Base-by-base conservation (phyloP, 2,797 vertebrate genomes). In the Clarias fuscus region DNA sequence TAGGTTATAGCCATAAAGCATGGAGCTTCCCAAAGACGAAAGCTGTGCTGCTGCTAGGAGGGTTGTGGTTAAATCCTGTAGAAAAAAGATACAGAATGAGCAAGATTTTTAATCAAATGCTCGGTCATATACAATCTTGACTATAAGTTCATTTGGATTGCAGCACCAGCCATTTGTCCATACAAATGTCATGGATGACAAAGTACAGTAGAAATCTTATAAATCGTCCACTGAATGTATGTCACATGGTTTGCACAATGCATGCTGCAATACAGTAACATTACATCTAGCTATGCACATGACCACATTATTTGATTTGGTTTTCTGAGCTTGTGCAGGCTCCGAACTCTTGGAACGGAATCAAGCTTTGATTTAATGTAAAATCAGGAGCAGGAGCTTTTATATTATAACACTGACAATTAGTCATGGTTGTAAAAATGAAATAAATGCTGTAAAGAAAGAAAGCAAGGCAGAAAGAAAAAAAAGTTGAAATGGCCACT, bases 1-100 rank as follows among this genome's bases (percentile, higher is more conserved):
- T 90, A 98, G 90, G 86, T 98, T 98, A 94, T 95, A 98, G 88
- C 97, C 97, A 48, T 97, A 98, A 64, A 97, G 95, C 96, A 96
- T 95, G 75, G 97, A 98, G 89, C 97, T 97, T 85, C 97, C 97
- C 3, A 97, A 96, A 3, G 97, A 98, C 48, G 97, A 91, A 88
- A 98, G 93, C 24, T 97, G 87, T 3, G 97, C 94, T 78, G 95
- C 96, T 0, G 94, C 95, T 88, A 98, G 90, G 89, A 98, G 92
- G 4, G 96, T 90, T 62, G 91, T 93, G 0, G 96, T 97, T 64
- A 98, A 93, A 85, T 90, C 91, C 97, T 97, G 88, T 61, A 40
- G 84, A 91, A 90, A 93, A 90, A 93, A 88, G 65, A 84, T 43
- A 76, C 27, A 59, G 11, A 59, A 53, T 82, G 8, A 48, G 43